A percentile compares a stretch with the other conserved stretches of the same genome.
phyloP scores from a whole-genome alignment of 2,888 invertebrate species.

The Mycalesis mineus region DNA sequence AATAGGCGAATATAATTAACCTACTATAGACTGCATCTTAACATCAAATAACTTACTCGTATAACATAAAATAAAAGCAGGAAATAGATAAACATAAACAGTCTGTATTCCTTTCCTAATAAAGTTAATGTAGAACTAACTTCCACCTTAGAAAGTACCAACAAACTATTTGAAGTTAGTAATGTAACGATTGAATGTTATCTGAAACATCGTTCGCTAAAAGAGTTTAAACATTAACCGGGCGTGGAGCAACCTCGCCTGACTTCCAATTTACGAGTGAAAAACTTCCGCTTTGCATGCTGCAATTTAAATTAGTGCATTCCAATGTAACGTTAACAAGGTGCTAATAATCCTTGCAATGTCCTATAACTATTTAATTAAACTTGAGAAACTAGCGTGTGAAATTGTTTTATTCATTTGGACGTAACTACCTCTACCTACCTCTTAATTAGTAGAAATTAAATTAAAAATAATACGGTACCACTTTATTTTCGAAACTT shows the following conservation, averaged over 20 bases:
- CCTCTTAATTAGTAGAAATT: too few species aligned
- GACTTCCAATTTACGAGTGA: conserved; percentile 15
- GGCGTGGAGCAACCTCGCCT: conserved; percentile 3
- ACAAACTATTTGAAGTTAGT: not conserved
- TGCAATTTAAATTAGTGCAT: conserved; percentile 10
- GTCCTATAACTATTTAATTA: not conserved
- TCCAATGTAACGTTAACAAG: conserved; percentile 1
- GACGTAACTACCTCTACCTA: too few species aligned
- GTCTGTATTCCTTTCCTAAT: not conserved
- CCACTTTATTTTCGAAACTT: too few species aligned
- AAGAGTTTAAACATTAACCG: conserved; percentile 8
- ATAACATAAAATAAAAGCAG: too few species aligned
- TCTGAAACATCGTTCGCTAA: not conserved
- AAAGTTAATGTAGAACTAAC: not conserved
- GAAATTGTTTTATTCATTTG: too few species aligned
- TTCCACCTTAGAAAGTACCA: not conserved
- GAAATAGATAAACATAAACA: too few species aligned
- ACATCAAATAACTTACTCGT: too few species aligned
- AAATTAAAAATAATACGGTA: too few species aligned
- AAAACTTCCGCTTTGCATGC: conserved; percentile 14
- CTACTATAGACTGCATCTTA: too few species aligned
- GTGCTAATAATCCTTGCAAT: not conserved
- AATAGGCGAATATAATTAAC: too few species aligned
- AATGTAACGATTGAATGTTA: not conserved
- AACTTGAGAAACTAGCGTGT: too few species aligned